A percentile compares a stretch with the other conserved stretches of the same genome.
phyloP scores from a whole-genome alignment of 2,113 vertebrate species.

The Oenanthe melanoleuca region DNA sequence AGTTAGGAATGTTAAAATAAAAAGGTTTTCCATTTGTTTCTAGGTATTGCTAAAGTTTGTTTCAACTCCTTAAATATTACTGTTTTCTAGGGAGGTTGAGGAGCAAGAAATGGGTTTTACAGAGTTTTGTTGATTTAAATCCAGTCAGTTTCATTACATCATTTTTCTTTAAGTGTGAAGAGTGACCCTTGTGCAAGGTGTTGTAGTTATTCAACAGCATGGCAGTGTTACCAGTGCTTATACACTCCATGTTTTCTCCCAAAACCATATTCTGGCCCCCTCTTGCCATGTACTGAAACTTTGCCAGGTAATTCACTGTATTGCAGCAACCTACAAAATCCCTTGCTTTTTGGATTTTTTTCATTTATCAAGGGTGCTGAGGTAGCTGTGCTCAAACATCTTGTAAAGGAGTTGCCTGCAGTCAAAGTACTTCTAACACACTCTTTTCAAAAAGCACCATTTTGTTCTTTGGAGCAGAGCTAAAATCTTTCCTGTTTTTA shows the following conservation, averaged over 20 bases:
- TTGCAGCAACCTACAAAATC: neutral
- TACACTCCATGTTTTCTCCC: neutral
- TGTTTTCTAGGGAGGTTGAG: conserved; percentile 37
- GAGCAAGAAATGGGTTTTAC: conserved; percentile 4
- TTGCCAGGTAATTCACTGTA: neutral
- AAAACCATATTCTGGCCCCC: too few species aligned
- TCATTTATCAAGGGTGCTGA: neutral
- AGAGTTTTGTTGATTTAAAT: neutral
- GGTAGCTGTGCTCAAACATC: neutral
- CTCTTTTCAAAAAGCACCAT: neutral
- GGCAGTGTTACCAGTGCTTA: neutral
- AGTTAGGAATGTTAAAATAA: neutral
- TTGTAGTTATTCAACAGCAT: neutral
- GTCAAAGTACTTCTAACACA: neutral
- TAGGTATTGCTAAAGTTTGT: neutral
- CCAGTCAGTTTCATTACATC: neutral
- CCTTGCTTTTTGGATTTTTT: neutral
- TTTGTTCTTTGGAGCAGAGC: neutral
- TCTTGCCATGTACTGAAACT: neutral
- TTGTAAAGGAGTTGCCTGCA: neutral
- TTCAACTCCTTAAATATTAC: conserved; percentile 15
- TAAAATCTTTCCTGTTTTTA: neutral
- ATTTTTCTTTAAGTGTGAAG: neutral
- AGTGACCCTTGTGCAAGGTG: neutral
- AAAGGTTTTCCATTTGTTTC: neutral